Evolutionary conservation across 1,140 invertebrate species (phyloP).

Genomic region (Platyura marginata): DNA sequence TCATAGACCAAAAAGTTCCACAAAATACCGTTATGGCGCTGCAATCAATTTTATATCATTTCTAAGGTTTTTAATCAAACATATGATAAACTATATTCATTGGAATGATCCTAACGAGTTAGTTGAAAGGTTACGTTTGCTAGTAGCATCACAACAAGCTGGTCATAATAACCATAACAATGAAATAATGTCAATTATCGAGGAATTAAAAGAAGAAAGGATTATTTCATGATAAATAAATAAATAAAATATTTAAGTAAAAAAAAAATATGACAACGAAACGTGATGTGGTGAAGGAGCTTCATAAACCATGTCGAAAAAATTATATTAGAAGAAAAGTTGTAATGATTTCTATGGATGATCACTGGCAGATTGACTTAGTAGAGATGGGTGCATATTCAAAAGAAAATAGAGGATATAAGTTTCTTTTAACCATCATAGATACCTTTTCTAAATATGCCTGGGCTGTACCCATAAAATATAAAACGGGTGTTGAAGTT

Average conservation of each 20-base stretch:
- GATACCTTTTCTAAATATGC: slow-evolving; percentile 27
- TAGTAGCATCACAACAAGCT: slow-evolving; percentile 15
- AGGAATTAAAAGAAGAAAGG: slow-evolving; percentile 5
- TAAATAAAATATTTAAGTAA: too few relatives aligned
- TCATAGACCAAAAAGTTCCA: too few relatives aligned
- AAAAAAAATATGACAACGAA: too few relatives aligned
- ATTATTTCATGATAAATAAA: slow-evolving; percentile 2
- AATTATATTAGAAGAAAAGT: slow-evolving; percentile 18
- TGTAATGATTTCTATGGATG: slow-evolving; percentile 18
- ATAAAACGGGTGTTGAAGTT: slow-evolving; percentile 22
- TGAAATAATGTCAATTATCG: slow-evolving; percentile 18
- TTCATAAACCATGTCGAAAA: slow-evolving; percentile 19
- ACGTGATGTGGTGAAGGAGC: slow-evolving; percentile 14
- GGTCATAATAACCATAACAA: slow-evolving; percentile 18
- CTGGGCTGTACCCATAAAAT: slow-evolving; percentile 25
- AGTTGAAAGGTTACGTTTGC: slow-evolving; percentile 15
- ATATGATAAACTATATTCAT: slow-evolving; percentile 14
- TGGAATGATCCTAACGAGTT: slow-evolving; percentile 23
- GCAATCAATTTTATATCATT: too few relatives aligned
- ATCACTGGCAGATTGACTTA: slow-evolving; percentile 24
- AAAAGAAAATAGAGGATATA: slow-evolving; percentile 21
- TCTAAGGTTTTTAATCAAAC: not conserved
- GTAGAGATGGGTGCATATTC: slow-evolving; percentile 19
- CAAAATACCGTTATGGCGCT: too few relatives aligned
- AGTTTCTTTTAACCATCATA: slow-evolving; percentile 27